phyloP scores from a whole-genome alignment of 2,797 vertebrate genomes.

The Macroramphosus scolopax region DNA sequence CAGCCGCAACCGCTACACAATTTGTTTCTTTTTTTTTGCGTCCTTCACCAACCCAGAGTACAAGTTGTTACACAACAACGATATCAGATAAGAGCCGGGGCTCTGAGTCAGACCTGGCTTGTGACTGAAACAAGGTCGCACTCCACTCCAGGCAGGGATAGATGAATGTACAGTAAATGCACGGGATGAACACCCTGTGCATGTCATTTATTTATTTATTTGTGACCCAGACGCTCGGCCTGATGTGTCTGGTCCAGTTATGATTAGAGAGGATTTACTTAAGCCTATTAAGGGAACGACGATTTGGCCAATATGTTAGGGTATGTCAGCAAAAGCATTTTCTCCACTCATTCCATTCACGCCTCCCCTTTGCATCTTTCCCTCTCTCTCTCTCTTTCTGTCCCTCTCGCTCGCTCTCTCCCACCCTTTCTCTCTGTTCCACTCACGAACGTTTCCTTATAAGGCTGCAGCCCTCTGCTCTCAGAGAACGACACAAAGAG shows the following conservation, averaged over 20 bases:
- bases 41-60: conserved; percentile 39
- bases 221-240: conserved; percentile 10
- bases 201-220: conserved; percentile 34
- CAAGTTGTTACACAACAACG: conserved; percentile 29
- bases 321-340: conserved; percentile 30
- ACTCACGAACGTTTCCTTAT: conserved; percentile 71
- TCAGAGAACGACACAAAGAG: conserved; percentile 48
- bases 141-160: conserved; percentile 5
- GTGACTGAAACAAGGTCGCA: conserved; percentile 20
- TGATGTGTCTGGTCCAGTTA: conserved; percentile 29
- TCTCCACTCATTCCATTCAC: conserved; percentile 48
- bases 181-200: conserved; percentile 12
- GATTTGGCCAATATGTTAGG: conserved; percentile 27
- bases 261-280: conserved; percentile 48
- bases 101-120: conserved; percentile 18
- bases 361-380: conserved; percentile 36
- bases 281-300: conserved; percentile 36
- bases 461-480: conserved; percentile 66
- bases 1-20: conserved; percentile 12
- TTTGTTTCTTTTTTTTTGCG: conserved; percentile 8
- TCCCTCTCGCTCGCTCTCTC: conserved; percentile 47
- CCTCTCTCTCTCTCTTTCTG: conserved; percentile 25
- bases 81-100: conserved; percentile 34
- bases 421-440: conserved; percentile 41
- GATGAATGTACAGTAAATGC: conserved; percentile 10